Percentiles rank a stretch among this genome's conserved stretches.
Conservation (phyloP, 1,140 invertebrate species). For the Solen grandis region DNA sequence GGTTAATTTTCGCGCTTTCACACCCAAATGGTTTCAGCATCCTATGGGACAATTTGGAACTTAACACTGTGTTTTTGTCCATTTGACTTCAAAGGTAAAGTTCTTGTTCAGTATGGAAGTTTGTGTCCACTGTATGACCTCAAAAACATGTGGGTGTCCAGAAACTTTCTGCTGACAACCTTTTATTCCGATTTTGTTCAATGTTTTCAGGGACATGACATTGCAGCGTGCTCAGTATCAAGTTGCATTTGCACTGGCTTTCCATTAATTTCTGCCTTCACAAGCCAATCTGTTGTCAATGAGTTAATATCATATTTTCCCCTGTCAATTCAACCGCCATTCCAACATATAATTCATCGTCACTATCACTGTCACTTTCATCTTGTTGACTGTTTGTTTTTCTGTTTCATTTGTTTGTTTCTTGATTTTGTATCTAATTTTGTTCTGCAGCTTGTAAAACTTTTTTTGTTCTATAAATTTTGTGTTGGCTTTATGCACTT, state of each 20-base stretch:
- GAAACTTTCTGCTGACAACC: neutral
- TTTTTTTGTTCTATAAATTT: neutral
- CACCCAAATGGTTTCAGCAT: too few species aligned
- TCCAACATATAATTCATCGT: too few species aligned
- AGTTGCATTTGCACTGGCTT: constrained; percentile 19
- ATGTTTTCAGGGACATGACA: neutral
- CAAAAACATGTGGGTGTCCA: neutral
- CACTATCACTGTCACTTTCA: neutral
- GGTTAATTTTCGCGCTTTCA: too few species aligned
- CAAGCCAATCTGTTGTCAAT: neutral
- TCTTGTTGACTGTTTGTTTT: neutral
- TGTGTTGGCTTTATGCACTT: neutral
- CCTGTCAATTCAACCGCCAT: constrained; percentile 13
- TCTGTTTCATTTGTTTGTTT: neutral
- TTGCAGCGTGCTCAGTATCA: constrained; percentile 12
- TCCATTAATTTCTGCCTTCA: neutral
- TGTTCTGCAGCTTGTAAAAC: constrained; percentile 5
- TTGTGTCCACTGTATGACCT: constrained; percentile 34
- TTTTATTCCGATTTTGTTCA: neutral
- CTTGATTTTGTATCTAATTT: neutral
- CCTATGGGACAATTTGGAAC: too few species aligned
- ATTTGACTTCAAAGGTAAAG: neutral
- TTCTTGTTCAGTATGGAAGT: neutral
- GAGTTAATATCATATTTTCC: constrained; percentile 10
- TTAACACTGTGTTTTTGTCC: too few species aligned